phyloP scores from a whole-genome alignment of 2,888 invertebrate species.

The Elmis aenea region DNA sequence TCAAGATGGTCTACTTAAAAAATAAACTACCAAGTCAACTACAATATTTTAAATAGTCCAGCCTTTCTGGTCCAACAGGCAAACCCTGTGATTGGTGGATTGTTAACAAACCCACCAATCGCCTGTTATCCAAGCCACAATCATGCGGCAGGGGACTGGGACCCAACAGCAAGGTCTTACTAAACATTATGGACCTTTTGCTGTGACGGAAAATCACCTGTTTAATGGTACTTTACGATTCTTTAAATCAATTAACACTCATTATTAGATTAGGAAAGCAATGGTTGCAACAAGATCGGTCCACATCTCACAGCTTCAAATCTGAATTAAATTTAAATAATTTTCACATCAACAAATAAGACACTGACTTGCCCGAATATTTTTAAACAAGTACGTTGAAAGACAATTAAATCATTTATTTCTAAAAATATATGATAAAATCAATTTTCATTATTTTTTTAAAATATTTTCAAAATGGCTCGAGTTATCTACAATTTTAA shows the following conservation, averaged over 20 bases:
- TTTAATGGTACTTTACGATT: constrained; percentile 23
- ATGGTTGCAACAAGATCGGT: no score
- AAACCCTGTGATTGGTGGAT: constrained; percentile 28
- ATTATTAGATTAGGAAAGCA: no score
- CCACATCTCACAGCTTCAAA: no score
- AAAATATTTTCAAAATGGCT: no score
- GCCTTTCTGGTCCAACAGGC: constrained; percentile 30
- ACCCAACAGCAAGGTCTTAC: constrained; percentile 48
- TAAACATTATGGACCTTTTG: constrained; percentile 22
- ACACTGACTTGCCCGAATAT: not conserved
- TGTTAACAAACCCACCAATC: constrained; percentile 35
- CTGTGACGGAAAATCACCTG: constrained; percentile 43
- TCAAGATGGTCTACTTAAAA: constrained; percentile 4
- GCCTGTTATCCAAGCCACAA: constrained; percentile 43
- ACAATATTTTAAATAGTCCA: constrained; percentile 5
- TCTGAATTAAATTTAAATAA: no score
- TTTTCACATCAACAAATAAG: not conserved
- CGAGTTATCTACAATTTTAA: no score
- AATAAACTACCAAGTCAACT: not conserved
- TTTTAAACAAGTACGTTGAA: not conserved
- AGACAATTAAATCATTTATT: no score
- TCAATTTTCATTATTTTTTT: no score
- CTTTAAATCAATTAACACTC: no score
- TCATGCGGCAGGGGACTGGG: constrained; percentile 54
- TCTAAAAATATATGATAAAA: no score